Evolutionary conservation across 2,888 invertebrate species (phyloP).

Genomic region (Lacanobia wlatinum): DNA sequence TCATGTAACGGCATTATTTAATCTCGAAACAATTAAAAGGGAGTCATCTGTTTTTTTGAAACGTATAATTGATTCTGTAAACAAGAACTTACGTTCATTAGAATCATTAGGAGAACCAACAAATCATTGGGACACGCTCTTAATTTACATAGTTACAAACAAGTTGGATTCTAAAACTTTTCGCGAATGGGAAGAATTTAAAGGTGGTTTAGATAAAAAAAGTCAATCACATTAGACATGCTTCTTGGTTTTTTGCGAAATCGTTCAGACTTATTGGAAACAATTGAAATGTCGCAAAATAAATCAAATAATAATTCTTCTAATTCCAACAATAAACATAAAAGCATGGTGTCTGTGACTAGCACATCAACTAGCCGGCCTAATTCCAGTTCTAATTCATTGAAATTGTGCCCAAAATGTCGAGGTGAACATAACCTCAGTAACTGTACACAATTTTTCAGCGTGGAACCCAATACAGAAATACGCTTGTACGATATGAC

Average conservation of each 20-base stretch:
- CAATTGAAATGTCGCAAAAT: neutral
- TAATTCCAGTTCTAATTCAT: no score
- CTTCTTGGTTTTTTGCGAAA: neutral
- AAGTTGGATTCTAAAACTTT: slow-evolving; percentile 45
- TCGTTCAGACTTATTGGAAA: slow-evolving; percentile 2
- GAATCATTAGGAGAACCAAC: slow-evolving; percentile 40
- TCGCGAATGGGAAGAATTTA: no score
- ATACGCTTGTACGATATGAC: no score
- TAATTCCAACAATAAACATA: no score
- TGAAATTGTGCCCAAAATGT: slow-evolving; percentile 18
- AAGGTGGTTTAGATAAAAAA: neutral
- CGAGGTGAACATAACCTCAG: slow-evolving; percentile 14
- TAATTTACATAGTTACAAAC: slow-evolving; percentile 60
- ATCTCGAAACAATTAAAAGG: neutral
- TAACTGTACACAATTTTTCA: slow-evolving; percentile 30
- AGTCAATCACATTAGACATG: neutral
- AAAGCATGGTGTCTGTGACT: no score
- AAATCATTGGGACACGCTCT: slow-evolving; percentile 56
- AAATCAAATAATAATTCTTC: no score
- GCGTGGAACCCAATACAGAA: no score
- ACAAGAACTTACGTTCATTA: slow-evolving; percentile 62
- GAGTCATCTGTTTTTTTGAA: slow-evolving; percentile 33
- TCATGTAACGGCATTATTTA: neutral
- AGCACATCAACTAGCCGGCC: no score
- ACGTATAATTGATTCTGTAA: slow-evolving; percentile 53